A percentile compares a stretch with the other conserved stretches of the same genome.
These are phyloP conservation scores for Andrena praecox DNA, from an alignment of 2,888 invertebrate species.

Conservation along the genomic window DNA sequence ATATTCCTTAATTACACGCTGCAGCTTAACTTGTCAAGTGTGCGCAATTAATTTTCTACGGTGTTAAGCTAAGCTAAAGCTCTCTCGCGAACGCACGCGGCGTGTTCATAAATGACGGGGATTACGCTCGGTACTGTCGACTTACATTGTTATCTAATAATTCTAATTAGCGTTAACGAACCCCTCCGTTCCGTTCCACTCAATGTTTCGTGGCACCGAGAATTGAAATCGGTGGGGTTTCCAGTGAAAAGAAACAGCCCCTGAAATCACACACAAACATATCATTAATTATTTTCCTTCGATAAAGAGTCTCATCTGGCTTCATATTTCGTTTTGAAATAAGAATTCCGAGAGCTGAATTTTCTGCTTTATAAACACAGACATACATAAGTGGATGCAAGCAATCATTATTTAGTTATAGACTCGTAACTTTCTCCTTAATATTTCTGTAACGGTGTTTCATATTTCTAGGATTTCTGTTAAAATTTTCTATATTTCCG, in stretches of 20 bases:
- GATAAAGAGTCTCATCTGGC: no score
- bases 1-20: constrained; percentile 60
- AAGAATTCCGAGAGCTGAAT: no score
- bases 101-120: constrained; percentile 65
- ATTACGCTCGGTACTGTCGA: constrained; percentile 66
- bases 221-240: constrained; percentile 9
- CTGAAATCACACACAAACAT: neutral
- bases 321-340: no score
- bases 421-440: no score
- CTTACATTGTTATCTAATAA: constrained; percentile 69
- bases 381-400: no score
- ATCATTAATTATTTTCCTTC: no score
- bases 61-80: constrained; percentile 68
- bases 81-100: constrained; percentile 65
- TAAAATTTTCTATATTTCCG: no score
- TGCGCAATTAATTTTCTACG: constrained; percentile 64
- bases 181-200: constrained; percentile 16
- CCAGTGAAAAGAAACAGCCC: neutral
- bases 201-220: constrained; percentile 4
- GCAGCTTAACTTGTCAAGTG: constrained; percentile 54
- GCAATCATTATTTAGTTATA: no score
- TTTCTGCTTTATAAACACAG: no score
- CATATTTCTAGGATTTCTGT: no score
- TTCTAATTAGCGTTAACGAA: constrained; percentile 70
- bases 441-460: neutral